Evolutionary conservation across 2,888 invertebrate species (phyloP), one percentile per base, ranked within the genome.

Genomic region (Drosophila prolongata): DNA sequence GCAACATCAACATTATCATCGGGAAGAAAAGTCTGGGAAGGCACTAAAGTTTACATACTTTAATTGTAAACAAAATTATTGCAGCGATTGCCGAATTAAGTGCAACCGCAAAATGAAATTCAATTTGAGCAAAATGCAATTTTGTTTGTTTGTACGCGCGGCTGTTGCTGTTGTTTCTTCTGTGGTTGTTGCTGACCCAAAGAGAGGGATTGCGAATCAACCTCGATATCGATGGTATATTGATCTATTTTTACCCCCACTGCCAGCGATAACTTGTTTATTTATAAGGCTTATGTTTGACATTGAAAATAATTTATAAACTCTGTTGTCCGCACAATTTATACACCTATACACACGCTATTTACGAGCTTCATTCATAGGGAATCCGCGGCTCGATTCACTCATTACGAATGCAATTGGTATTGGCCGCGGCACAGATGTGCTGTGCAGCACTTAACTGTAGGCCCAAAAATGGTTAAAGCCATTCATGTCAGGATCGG

Each of bases 261-360:
- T 37, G 46, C 55, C 49, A 69, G 54, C 38, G 47, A 52, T 59
- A 61, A 61, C 56, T 69, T 87, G 83, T 88, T 86, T 86, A 86
- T 86, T 88, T 88, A 88, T 87, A 78, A 77, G 84, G 75, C 75
- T 80, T 72, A 66, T 86, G 87, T 90, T 90, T 85, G 79, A 89
- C 90, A 90, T 90, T 90, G 89, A 90, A 90, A 90, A 87, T 90
- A 90, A 90, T 90, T 90, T 89, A 90, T 87, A 90, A 90, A 89
- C 84, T 84, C 83, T 64, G 70, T 57, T 69, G 70, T 67, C 64
- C 66, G 69, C 58, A 80, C 74, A 83, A 83, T 87, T 82, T 79
- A 87, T 85, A 76, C 79, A 76, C 85, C 77, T 79, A 87, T 85
- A 76, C 79, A 76, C 85, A 76, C 57, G 49, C 50, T 44, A 50